phyloP scores from a whole-genome alignment of 2,113 vertebrate species.

The Salvelinus alpinus region DNA sequence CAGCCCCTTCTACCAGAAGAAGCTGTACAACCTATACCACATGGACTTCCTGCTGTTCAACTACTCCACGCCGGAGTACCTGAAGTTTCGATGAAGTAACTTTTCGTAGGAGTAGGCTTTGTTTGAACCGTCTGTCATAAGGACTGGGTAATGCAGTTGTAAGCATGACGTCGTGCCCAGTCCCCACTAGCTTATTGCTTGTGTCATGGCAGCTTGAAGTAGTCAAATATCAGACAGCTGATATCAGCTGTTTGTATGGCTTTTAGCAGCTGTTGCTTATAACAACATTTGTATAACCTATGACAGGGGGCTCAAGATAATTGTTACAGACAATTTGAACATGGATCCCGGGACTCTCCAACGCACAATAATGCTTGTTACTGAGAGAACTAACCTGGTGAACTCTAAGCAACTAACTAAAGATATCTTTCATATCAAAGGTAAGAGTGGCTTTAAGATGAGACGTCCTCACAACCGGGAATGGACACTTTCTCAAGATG shows the following conservation, averaged over 20 bases:
- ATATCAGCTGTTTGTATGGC: not conserved
- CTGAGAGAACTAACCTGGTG: not conserved
- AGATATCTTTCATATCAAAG: too few species aligned
- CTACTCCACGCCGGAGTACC: conserved; percentile 86
- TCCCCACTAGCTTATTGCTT: not conserved
- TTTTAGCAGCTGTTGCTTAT: not conserved
- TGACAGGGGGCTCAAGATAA: not conserved
- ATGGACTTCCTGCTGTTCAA: conserved; percentile 98
- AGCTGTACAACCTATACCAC: conserved; percentile 90
- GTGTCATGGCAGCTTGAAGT: not conserved
- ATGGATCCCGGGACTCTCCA: not conserved
- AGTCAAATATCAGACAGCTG: not conserved
- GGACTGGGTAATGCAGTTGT: not conserved
- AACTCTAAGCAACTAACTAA: not conserved
- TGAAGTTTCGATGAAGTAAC: conserved; percentile 71
- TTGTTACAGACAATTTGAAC: not conserved
- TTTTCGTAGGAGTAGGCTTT: not conserved
- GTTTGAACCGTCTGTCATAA: not conserved
- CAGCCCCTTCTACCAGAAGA: conserved; percentile 89
- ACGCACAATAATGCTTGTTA: not conserved
- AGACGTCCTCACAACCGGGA: not conserved
- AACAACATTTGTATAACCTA: too few species aligned
- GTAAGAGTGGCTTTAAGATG: not conserved
- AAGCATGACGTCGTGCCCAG: not conserved
- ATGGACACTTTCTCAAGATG: conserved; percentile 11